Conservation (phyloP, 2,113 vertebrate species). For the Vimba vimba region DNA sequence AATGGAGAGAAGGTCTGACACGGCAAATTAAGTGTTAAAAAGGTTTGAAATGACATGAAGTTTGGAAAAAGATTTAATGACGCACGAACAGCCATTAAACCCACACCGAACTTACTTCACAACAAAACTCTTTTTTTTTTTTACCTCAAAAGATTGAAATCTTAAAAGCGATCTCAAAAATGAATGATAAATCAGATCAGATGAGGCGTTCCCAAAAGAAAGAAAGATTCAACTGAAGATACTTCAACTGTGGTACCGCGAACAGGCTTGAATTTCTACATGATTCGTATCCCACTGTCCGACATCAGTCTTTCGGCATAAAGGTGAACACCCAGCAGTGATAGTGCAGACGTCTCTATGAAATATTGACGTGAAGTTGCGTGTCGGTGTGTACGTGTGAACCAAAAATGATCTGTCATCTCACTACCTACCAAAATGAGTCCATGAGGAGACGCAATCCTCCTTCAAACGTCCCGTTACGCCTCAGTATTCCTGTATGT, state of each 20-base stretch:
- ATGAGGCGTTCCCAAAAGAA: neutral
- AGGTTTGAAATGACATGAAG: no score
- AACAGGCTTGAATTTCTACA: neutral
- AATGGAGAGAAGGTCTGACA: neutral
- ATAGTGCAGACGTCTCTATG: neutral
- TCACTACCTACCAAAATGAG: neutral
- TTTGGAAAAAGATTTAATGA: neutral
- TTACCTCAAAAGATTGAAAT: neutral
- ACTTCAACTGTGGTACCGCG: neutral
- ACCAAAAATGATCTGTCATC: neutral
- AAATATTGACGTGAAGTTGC: slow-evolving; percentile 12
- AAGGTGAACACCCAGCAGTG: neutral
- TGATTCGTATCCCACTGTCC: neutral
- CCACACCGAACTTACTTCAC: neutral
- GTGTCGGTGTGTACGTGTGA: neutral
- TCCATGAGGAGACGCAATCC: neutral
- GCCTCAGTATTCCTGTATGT: neutral
- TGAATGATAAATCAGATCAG: neutral
- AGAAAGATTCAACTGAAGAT: neutral
- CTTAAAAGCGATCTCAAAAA: neutral
- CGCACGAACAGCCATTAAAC: neutral
- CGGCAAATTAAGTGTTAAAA: neutral
- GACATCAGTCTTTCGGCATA: neutral
- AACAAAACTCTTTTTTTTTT: neutral
- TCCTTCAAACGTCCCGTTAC: neutral